A percentile compares a stretch with the other conserved stretches of the same genome.
phyloP scores from a whole-genome alignment of 1,140 invertebrate species.

The Drosophila ironensis region DNA sequence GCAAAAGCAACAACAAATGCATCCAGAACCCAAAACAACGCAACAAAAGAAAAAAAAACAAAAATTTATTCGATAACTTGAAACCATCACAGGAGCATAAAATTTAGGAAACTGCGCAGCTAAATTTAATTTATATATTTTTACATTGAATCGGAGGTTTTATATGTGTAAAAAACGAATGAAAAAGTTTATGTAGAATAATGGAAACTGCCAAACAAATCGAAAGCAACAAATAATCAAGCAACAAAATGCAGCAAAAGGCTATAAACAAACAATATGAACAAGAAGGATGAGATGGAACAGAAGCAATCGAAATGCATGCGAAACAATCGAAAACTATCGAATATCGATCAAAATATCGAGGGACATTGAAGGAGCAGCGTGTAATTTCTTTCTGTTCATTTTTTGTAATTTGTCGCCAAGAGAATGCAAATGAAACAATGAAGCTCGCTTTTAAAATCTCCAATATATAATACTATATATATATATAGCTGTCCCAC shows the following conservation, averaged over 20 bases:
- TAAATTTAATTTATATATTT: slow-evolving; percentile 29
- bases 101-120: slow-evolving; percentile 2
- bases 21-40: background rate
- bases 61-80: slow-evolving; percentile 8
- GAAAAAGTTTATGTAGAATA: slow-evolving; percentile 12
- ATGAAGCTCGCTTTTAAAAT: slow-evolving; percentile 29
- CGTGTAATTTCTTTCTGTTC: slow-evolving; percentile 21
- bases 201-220: slow-evolving; percentile 40
- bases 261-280: slow-evolving; percentile 45
- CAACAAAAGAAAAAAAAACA: background rate
- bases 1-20: slow-evolving; percentile 6
- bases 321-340: slow-evolving; percentile 9
- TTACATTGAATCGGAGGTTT: slow-evolving; percentile 40
- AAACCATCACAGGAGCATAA: slow-evolving; percentile 30
- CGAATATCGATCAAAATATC: background rate
- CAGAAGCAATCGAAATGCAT: slow-evolving; percentile 4
- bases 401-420: background rate
- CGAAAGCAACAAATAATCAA: slow-evolving; percentile 13
- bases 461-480: background rate
- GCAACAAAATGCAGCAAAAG: slow-evolving; percentile 65
- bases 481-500: slow-evolving; percentile 28
- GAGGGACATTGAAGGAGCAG: background rate
- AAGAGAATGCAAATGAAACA: slow-evolving; percentile 7
- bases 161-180: too few relatives aligned
- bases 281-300: background rate